Base-by-base conservation (phyloP, 2,113 vertebrate species). In the Chamaetylas fuelleborni region DNA sequence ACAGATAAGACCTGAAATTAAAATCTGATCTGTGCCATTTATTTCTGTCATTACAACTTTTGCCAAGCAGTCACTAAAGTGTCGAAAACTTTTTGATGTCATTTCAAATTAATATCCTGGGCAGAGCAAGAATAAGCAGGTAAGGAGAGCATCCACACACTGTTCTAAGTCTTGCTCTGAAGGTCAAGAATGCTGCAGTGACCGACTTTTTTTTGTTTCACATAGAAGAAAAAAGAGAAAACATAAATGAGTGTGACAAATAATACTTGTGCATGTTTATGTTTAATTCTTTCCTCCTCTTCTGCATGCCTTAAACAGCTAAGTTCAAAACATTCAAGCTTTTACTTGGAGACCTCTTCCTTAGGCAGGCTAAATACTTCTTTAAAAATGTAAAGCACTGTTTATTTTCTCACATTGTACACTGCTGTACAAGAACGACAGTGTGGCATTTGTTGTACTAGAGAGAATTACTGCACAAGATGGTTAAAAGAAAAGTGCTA, bases 371-470 rank as follows among this genome's bases (percentile, higher is more conserved):
- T 45, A 53, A 28, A 25, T 18, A 24, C 9, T 33, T 65, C 29
- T 18, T 47, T 20, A 70, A 33, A 34, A 80, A 57, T 5, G 13
- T 43, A 34, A 72, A 76, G 4, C 1, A 1, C 3, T 1, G 43
- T 50, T 74, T 58, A 1, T 73, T 71, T 77, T 19, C 60, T 58
- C 19, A n/a, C 2, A 2, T 62, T 72, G 81, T 78, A 67, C 8
- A 24, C 7, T 3, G 0, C 9, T 69, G 11, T 43, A 9, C 1
- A 5, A 61, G 64, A 78, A 53, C 0, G 6, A 1, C 20, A 31
- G 13, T 47, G 5, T 77, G 23, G 14, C 7, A 18, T 11, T 31
- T 70, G 18, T 14, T 58, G 7, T 45, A 33, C 15, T 31, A 34
- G 8, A 34, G 19, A 79, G 9, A 77, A 53, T 53, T 88, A 83